phyloP scores from a whole-genome alignment of 2,113 vertebrate genomes.

The Semicossyphus pulcher region DNA sequence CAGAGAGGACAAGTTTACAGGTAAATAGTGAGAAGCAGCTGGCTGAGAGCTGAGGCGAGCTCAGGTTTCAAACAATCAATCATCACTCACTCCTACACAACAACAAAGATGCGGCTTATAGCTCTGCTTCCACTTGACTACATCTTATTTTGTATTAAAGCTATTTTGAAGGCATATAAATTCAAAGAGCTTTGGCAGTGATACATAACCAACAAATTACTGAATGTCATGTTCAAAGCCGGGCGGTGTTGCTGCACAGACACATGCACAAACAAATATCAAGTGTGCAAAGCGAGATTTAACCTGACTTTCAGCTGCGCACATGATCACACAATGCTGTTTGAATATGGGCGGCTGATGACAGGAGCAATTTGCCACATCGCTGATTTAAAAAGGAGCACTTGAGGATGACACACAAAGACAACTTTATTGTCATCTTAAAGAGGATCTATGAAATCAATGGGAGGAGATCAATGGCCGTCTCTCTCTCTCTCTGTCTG shows the following conservation, averaged over 20 bases:
- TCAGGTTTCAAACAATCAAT: constrained; percentile 66
- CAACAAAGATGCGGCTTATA: constrained; percentile 47
- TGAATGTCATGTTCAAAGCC: constrained; percentile 44
- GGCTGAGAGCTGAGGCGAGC: constrained; percentile 51
- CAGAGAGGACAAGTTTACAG: constrained; percentile 73
- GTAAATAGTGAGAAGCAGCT: constrained; percentile 73
- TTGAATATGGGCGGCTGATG: constrained; percentile 43
- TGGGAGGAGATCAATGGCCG: constrained; percentile 67
- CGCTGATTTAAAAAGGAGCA: constrained; percentile 65
- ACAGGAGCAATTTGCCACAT: constrained; percentile 65
- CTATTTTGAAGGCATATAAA: constrained; percentile 24
- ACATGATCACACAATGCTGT: constrained; percentile 40
- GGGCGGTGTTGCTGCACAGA: constrained; percentile 3
- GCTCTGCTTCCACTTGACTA: constrained; percentile 12
- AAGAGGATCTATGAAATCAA: constrained; percentile 75
- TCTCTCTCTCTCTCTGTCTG: constrained; percentile 32
- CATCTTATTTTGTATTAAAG: constrained; percentile 19
- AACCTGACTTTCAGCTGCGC: constrained; percentile 54
- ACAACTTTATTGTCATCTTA: constrained; percentile 70
- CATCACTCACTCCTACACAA: constrained; percentile 36
- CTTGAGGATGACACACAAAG: constrained; percentile 66
- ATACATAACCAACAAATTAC: constrained; percentile 17
- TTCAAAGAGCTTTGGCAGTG: constrained; percentile 1
- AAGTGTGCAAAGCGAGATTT: constrained; percentile 44
- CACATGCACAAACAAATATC: constrained; percentile 45